These are phyloP conservation scores for Ageneiosus marmoratus DNA, from an alignment of 2,113 vertebrate genomes.

Conservation along the genomic window DNA sequence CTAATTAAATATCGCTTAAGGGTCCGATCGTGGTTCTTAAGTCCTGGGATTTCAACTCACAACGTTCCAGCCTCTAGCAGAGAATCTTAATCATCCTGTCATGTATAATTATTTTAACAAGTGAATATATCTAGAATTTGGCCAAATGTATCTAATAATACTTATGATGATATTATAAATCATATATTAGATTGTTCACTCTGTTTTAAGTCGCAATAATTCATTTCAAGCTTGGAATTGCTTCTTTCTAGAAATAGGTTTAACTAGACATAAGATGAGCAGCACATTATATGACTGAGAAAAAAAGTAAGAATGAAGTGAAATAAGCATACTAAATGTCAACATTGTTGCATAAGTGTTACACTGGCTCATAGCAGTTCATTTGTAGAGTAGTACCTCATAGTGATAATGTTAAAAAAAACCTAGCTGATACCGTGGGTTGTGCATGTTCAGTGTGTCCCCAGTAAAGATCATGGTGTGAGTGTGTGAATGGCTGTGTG, in stretches of 20 bases:
- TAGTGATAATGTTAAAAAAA: too few relatives aligned
- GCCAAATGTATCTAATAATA: not conserved
- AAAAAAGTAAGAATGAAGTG: too few relatives aligned
- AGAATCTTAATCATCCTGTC: slow-evolving; percentile 17
- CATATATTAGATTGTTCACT: not conserved
- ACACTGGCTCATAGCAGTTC: too few relatives aligned
- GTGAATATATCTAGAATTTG: not conserved
- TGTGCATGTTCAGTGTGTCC: too few relatives aligned
- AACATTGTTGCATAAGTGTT: too few relatives aligned
- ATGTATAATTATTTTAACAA: not conserved
- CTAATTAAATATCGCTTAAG: slow-evolving; percentile 5
- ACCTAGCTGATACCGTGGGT: too few relatives aligned
- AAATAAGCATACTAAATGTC: too few relatives aligned
- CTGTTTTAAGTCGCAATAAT: not conserved
- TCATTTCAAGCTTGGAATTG: not conserved
- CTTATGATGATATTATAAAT: not conserved
- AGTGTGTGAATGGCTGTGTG: too few relatives aligned
- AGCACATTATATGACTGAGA: too few relatives aligned
- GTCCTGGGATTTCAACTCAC: slow-evolving; percentile 3
- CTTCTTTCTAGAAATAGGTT: not conserved
- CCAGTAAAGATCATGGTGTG: too few relatives aligned
- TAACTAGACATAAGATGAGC: too few relatives aligned
- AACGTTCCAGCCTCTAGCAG: not conserved
- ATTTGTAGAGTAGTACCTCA: too few relatives aligned
- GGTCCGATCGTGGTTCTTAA: not conserved